Percentiles rank a stretch among this genome's conserved stretches.
Conservation (phyloP, 2,888 invertebrate genomes). For the Synergus gifuensis region DNA sequence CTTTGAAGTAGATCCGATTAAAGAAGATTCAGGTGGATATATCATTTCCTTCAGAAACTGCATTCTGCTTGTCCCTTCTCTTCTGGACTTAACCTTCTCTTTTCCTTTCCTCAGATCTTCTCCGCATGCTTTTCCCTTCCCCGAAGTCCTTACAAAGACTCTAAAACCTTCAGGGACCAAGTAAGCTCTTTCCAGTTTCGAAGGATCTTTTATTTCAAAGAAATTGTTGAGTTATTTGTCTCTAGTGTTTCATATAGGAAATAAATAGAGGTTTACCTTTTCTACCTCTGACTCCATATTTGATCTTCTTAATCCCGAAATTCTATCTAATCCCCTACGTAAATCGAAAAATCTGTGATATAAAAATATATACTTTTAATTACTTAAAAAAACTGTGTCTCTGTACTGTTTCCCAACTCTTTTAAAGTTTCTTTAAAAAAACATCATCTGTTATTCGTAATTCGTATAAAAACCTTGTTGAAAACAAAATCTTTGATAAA, state of each 20-base stretch:
- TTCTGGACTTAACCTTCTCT: background rate
- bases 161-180: background rate
- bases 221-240: background rate
- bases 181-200: background rate
- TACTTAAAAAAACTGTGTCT: background rate
- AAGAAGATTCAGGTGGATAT: constrained; percentile 15
- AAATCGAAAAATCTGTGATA: background rate
- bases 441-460: background rate
- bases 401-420: background rate
- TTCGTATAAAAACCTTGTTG: background rate
- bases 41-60: constrained; percentile 23
- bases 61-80: background rate
- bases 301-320: background rate
- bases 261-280: background rate
- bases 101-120: constrained; percentile 5
- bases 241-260: background rate
- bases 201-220: background rate
- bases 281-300: background rate
- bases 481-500: background rate
- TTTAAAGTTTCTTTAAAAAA: background rate
- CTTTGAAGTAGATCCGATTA: constrained; percentile 32
- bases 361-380: background rate
- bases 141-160: background rate
- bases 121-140: constrained; percentile 7
- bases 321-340: background rate